These are phyloP conservation scores for Spea multiplicata DNA, from an alignment of 2,113 vertebrate genomes.

Conservation along the genomic window DNA sequence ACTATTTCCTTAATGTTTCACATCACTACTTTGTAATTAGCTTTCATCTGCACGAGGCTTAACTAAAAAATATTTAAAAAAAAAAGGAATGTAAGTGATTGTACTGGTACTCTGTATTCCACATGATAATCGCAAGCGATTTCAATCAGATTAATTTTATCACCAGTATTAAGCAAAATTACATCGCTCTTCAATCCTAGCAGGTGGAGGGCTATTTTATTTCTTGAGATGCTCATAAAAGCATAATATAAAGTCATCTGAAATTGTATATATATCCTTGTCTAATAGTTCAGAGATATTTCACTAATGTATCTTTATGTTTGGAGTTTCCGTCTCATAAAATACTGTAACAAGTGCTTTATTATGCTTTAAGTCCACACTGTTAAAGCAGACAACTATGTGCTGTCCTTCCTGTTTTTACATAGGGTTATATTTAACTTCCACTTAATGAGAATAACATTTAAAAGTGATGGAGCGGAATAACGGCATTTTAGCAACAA, in stretches of 20 bases:
- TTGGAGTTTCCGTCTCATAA: slow-evolving; percentile 84
- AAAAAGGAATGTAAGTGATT: slow-evolving; percentile 93
- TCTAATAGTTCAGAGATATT: slow-evolving; percentile 83
- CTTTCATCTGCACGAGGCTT: slow-evolving; percentile 90
- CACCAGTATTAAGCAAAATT: slow-evolving; percentile 90
- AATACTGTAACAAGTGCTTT: slow-evolving; percentile 84
- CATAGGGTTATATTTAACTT: slow-evolving; percentile 84
- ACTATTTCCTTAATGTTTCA: slow-evolving; percentile 86
- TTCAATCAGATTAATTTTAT: slow-evolving; percentile 98
- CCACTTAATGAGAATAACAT: slow-evolving; percentile 82
- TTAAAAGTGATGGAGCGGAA: slow-evolving; percentile 85
- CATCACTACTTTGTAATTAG: slow-evolving; percentile 96
- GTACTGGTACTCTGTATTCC: slow-evolving; percentile 86
- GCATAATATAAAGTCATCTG: slow-evolving; percentile 82
- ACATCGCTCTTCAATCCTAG: slow-evolving; percentile 82
- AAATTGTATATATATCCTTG: slow-evolving; percentile 86
- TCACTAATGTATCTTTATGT: slow-evolving; percentile 84
- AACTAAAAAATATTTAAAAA: slow-evolving; percentile 86
- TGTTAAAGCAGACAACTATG: slow-evolving; percentile 78
- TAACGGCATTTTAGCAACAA: slow-evolving; percentile 78
- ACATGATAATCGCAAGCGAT: slow-evolving; percentile 90
- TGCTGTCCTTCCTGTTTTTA: slow-evolving; percentile 81
- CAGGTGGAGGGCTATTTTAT: slow-evolving; percentile 86
- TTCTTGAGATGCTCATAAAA: slow-evolving; percentile 85
- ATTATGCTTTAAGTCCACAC: slow-evolving; percentile 80